A percentile compares a stretch with the other conserved stretches of the same genome.
Evolutionary conservation across 1,140 invertebrate species (phyloP).

Genomic region (Cyclina sinensis): DNA sequence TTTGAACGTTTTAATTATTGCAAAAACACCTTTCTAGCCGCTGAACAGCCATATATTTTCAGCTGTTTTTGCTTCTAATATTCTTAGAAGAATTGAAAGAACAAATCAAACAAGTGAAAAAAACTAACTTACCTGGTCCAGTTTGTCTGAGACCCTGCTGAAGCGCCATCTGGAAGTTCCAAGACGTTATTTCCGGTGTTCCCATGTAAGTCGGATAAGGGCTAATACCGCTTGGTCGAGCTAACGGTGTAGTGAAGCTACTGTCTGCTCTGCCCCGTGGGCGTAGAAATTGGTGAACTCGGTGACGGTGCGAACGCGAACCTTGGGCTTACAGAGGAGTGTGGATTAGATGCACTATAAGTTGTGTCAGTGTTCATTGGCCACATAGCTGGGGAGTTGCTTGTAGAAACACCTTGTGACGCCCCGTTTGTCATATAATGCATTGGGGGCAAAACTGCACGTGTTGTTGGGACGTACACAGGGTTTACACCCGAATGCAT

Average conservation of each 20-base stretch:
- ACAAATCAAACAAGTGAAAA: no score
- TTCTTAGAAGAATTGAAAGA: background rate
- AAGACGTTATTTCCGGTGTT: slow-evolving; percentile 77
- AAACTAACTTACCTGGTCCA: slow-evolving; percentile 59
- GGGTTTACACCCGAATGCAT: slow-evolving; percentile 80
- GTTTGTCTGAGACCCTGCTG: slow-evolving; percentile 66
- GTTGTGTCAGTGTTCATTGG: slow-evolving; percentile 71
- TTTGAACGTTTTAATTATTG: no score
- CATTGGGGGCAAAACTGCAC: slow-evolving; percentile 81
- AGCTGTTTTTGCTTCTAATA: no score
- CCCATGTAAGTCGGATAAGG: slow-evolving; percentile 81
- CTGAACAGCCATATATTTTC: no score
- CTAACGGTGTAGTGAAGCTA: slow-evolving; percentile 71
- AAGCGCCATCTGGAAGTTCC: slow-evolving; percentile 77
- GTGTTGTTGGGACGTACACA: slow-evolving; percentile 84
- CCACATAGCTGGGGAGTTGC: slow-evolving; percentile 77
- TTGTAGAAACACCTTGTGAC: slow-evolving; percentile 71
- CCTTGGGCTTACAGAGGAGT: slow-evolving; percentile 75
- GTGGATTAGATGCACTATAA: slow-evolving; percentile 73
- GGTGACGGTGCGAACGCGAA: slow-evolving; percentile 76
- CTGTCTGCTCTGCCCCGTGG: slow-evolving; percentile 75
- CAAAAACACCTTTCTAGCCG: no score
- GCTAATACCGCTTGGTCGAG: slow-evolving; percentile 77
- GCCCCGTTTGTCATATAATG: slow-evolving; percentile 79
- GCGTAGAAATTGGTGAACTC: slow-evolving; percentile 75